Evolutionary conservation across 2,797 vertebrate genomes (phyloP), one percentile per base, ranked within the genome.

Genomic region (Muraenolepis orangiensis): DNA sequence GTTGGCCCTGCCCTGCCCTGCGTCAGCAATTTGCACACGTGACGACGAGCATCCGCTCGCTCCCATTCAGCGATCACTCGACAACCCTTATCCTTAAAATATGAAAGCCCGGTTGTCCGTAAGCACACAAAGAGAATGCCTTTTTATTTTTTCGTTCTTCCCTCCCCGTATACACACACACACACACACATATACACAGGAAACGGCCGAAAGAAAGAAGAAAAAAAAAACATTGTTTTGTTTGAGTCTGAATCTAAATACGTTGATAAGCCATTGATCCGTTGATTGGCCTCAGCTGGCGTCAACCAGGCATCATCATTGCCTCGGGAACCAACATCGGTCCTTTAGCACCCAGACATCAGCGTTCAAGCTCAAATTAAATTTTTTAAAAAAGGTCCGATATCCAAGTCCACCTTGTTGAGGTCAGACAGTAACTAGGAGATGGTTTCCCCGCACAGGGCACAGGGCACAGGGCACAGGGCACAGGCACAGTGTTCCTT

Each of bases 11-110:
- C 57, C 81, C 84, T 83, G 82, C 73, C 72, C 74, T 40, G 81
- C 89, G 81, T 90, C 90, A 87, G 90, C 90, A 73, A 8, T 84
- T 89, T 85, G 74, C 76, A 74, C 80, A 66, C 83, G 70, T 74
- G 78, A 91, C 85, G 83, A 90, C 85, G 77, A 85, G 90, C 86
- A 87, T 91, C 88, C 85, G 80, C 78, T 90, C 85, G 80, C 78
- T 90, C 81, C 30, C 57, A 84, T 46, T 74, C 71, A 88, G 76
- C 76, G 76, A 77, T 87, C 88, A 78, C 81, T 90, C 87, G 72
- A 76, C 87, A 87, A 87, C 87, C 78, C n/a, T n/a, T n/a, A n/a
- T 81, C 51, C 72, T 31, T 86, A 81, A 77, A 74, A 80, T n/a
- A 80, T 85, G 81, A 76, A 73, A 80, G 78, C 46, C 75, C 26